Evolutionary conservation across 2,113 vertebrate species (phyloP), one percentile per base, ranked within the genome.

Genomic region (Kryptolebias marmoratus): DNA sequence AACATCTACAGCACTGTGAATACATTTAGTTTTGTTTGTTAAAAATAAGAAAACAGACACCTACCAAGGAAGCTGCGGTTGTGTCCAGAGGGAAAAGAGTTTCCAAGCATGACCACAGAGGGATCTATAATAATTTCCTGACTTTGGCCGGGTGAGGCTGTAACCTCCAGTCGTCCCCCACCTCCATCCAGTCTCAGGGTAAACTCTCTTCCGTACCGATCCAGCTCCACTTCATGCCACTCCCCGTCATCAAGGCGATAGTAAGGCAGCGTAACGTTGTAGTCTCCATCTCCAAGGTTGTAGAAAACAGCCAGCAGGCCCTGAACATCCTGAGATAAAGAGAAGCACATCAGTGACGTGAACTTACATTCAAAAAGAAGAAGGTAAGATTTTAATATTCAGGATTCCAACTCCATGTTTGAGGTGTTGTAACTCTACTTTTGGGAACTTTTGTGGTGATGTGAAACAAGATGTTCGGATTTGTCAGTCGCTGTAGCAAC

Each of bases 211-310:
- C 95, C 95, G 1, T 90, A 93, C 44, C 96, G 95, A 78, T 96
- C 95, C 88, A 96, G 73, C 75, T 93, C 91, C 81, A 95, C 79
- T 16, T 94, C 92, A 16, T 96, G 94, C 96, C 96, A 97, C 57
- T 96, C 95, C 22, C 96, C 96, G 1, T 96, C 94, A 73, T 94
- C 90, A 31, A 96, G 82, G 50, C 71, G 94, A 80, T 93, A 92
- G 77, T 90, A 91, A 18, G 94, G 90, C 79, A 96, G 93, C 0
- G 90, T 95, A 48, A 96, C 56, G 82, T 93, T 93, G 77, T 91
- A 92, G 62, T 95, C 92, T 27, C 95, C 95, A 39, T 97, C 96
- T 28, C 96, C 95, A 6, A 96, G 92, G 88, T 96, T 96, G 90
- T 94, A 96, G 15, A 94, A 94, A 74, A 94, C 95, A 3, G 87